Evolutionary conservation across 2,113 vertebrate genomes (phyloP).

Genomic region (Leptobrachium ailaonicum): DNA sequence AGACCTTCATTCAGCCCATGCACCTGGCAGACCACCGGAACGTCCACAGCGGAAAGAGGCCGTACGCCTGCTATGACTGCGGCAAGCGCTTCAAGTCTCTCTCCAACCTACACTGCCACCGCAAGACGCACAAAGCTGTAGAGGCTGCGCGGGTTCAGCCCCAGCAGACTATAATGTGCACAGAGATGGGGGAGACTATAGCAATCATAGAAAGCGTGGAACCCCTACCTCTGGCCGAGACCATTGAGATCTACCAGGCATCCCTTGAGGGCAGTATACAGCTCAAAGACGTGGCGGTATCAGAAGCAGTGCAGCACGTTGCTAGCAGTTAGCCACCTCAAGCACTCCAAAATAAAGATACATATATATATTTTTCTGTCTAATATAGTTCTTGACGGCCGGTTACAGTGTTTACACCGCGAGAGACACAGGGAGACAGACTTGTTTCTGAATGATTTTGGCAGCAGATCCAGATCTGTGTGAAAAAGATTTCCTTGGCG

Average conservation of each 20-base stretch:
- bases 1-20: constrained; percentile 87
- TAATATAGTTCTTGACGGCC: no score
- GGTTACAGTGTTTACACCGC: no score
- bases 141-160: constrained; percentile 32
- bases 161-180: constrained; percentile 80
- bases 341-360: background rate
- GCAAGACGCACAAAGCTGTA: constrained; percentile 73
- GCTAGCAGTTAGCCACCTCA: constrained; percentile 4
- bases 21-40: constrained; percentile 83
- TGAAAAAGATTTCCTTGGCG: no score
- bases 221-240: constrained; percentile 79
- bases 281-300: constrained; percentile 63
- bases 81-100: constrained; percentile 85
- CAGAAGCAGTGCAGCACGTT: constrained; percentile 52
- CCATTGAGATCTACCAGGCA: constrained; percentile 76
- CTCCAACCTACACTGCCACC: constrained; percentile 86
- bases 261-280: constrained; percentile 76
- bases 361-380: no score
- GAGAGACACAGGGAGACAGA: no score
- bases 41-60: constrained; percentile 81
- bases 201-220: constrained; percentile 86
- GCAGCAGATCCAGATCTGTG: no score
- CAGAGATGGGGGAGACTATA: constrained; percentile 86
- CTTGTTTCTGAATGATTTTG: no score
- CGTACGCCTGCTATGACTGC: constrained; percentile 76